Evolutionary conservation across 2,797 vertebrate species (phyloP).

Genomic region (Podarcis siculus): DNA sequence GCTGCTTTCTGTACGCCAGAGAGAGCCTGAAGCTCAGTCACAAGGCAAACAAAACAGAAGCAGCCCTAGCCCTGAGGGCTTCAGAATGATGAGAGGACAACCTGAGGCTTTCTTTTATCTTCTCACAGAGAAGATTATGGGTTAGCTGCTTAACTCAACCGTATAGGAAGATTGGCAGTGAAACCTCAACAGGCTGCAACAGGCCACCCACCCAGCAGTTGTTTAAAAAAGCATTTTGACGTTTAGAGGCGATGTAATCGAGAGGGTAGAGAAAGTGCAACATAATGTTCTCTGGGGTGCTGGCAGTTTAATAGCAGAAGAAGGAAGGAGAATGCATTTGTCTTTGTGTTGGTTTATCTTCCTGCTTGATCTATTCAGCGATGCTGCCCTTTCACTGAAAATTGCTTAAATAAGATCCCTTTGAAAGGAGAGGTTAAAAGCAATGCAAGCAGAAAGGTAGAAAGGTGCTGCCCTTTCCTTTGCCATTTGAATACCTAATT

Average conservation of each 20-base stretch:
- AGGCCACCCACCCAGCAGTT: background rate
- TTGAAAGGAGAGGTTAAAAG: background rate
- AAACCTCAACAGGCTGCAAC: background rate
- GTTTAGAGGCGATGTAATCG: background rate
- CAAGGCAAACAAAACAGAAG: too few species aligned
- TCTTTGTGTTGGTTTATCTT: background rate
- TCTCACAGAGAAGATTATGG: background rate
- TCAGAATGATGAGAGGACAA: background rate
- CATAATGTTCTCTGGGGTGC: background rate
- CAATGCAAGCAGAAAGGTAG: background rate
- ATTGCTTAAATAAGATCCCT: background rate
- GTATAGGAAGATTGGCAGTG: background rate
- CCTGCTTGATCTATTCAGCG: background rate
- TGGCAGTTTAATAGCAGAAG: background rate
- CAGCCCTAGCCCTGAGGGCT: too few species aligned
- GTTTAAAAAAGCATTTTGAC: conserved; percentile 8
- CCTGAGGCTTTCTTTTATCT: background rate
- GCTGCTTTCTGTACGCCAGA: too few species aligned
- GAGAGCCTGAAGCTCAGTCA: too few species aligned
- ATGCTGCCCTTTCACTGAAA: background rate
- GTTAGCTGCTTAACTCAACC: background rate
- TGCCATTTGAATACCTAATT: background rate
- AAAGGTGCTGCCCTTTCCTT: too few species aligned
- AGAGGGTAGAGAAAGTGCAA: background rate
- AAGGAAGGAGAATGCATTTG: background rate